These are phyloP conservation scores for Meda fulgida DNA, from an alignment of 2,797 vertebrate species.

Conservation along the genomic window DNA sequence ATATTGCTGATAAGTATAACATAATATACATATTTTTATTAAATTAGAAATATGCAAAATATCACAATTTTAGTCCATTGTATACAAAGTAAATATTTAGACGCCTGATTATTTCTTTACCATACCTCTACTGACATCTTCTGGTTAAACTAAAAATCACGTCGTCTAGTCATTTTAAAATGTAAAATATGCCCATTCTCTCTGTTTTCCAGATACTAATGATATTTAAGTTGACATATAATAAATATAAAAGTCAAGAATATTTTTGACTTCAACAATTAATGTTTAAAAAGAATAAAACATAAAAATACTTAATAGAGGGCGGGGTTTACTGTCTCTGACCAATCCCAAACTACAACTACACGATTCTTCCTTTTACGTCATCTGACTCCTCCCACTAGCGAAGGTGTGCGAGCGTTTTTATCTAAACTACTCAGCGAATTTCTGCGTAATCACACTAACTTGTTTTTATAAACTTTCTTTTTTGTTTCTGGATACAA, in stretches of 20 bases:
- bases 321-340: background rate
- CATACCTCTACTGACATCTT: conserved; percentile 23
- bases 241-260: background rate
- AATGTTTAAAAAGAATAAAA: background rate
- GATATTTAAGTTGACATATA: background rate
- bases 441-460: background rate
- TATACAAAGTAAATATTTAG: background rate
- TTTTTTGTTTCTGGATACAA: background rate
- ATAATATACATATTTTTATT: too few species aligned
- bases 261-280: background rate
- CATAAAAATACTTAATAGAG: background rate
- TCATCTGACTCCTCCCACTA: background rate
- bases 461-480: background rate
- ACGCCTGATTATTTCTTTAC: background rate
- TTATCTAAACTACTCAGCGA: too few species aligned
- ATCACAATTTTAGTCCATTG: background rate
- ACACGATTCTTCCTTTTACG: background rate
- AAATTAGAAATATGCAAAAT: background rate
- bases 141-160: conserved; percentile 1
- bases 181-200: background rate
- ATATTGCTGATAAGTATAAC: background rate
- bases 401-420: background rate
- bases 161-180: background rate
- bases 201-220: background rate
- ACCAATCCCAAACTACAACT: conserved; percentile 12